Conservation (phyloP, 2,113 vertebrate genomes). For the Haemorhous mexicanus region DNA sequence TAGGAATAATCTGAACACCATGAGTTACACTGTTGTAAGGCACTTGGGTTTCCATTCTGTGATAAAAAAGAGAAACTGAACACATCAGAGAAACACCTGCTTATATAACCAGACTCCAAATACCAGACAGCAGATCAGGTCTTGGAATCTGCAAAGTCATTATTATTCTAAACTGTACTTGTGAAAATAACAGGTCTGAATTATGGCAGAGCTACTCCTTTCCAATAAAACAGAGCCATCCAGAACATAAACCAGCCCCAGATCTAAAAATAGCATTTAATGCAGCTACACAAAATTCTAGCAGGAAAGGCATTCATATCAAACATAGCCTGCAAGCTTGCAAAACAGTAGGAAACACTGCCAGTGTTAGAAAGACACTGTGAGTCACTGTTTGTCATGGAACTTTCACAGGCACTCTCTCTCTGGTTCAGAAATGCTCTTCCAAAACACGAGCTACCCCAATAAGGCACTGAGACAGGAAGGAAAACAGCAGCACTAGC, state of each 20-base stretch:
- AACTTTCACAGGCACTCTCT: not conserved
- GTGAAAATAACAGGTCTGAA: not conserved
- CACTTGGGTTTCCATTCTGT: not conserved
- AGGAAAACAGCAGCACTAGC: not conserved
- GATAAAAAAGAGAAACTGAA: not conserved
- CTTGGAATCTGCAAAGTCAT: not conserved
- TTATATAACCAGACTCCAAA: not conserved
- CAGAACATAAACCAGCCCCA: not conserved
- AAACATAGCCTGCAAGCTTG: not conserved
- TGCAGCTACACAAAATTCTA: not conserved
- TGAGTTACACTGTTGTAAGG: not conserved
- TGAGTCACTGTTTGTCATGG: constrained; percentile 14
- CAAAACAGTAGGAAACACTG: not conserved
- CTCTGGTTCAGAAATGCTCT: not conserved
- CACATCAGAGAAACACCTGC: not conserved
- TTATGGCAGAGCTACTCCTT: not conserved
- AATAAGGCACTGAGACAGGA: not conserved
- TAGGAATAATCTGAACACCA: not conserved
- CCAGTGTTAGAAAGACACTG: not conserved
- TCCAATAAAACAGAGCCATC: not conserved
- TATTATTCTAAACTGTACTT: not conserved
- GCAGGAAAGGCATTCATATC: not conserved
- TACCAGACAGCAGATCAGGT: not conserved
- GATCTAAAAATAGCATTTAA: not conserved
- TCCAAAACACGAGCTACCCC: not conserved